phyloP scores from a whole-genome alignment of 2,113 vertebrate genomes.

The Pelobates fuscus region DNA sequence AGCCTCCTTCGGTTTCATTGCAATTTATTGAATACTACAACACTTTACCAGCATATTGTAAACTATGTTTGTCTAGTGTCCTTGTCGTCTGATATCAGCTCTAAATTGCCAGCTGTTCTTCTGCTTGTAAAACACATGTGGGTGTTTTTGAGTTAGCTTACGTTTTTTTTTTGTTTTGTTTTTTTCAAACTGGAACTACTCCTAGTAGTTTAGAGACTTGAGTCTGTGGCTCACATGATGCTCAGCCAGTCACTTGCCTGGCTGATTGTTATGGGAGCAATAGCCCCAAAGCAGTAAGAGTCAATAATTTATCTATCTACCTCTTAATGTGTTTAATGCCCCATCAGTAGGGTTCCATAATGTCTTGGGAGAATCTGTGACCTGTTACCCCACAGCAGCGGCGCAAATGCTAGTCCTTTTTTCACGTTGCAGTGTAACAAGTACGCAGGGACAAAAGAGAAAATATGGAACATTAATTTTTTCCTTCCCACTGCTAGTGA shows the following conservation, averaged over 20 bases:
- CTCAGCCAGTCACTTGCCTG: not conserved
- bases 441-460: slow-evolving; percentile 13
- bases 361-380: slow-evolving; percentile 3
- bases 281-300: not conserved
- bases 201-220: too few relatives aligned
- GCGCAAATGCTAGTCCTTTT: not conserved
- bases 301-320: too few relatives aligned
- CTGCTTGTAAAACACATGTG: too few relatives aligned
- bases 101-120: too few relatives aligned
- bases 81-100: too few relatives aligned
- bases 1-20: too few relatives aligned
- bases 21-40: too few relatives aligned
- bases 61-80: too few relatives aligned
- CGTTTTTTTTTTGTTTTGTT: too few relatives aligned
- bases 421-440: slow-evolving; percentile 15
- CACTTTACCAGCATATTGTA: too few relatives aligned
- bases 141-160: too few relatives aligned
- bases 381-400: not conserved
- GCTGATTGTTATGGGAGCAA: not conserved
- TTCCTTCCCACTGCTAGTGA: slow-evolving; percentile 5
- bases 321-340: not conserved
- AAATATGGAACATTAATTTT: slow-evolving; percentile 28
- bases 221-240: not conserved
- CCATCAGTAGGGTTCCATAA: not conserved
- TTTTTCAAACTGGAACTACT: too few relatives aligned